Percentiles rank a stretch among this genome's conserved stretches.
Evolutionary conservation across 2,113 vertebrate genomes (phyloP).

Genomic region (Acinonyx jubatus): DNA sequence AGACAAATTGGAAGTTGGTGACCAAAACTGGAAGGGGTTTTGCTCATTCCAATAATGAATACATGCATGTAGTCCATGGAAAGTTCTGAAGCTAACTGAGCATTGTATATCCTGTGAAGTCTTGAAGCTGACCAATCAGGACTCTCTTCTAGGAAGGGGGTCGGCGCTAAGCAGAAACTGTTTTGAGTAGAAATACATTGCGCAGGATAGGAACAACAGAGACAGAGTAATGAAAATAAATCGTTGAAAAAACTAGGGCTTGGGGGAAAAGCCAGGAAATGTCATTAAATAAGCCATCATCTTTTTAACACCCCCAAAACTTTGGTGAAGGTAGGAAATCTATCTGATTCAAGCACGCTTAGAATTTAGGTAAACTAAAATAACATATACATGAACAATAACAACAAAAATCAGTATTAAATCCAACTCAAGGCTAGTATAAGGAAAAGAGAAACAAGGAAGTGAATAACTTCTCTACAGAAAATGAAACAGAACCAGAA

Average conservation of each 20-base stretch:
- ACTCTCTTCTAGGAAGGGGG: neutral
- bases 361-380: neutral
- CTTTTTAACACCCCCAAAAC: neutral
- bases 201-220: neutral
- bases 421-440: neutral
- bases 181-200: neutral
- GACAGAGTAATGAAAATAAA: neutral
- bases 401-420: neutral
- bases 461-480: neutral
- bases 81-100: neutral
- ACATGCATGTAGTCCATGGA: neutral
- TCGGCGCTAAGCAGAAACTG: neutral
- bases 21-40: neutral
- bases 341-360: neutral
- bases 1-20: accelerated
- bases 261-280: neutral
- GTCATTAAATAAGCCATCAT: neutral
- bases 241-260: neutral
- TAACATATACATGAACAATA: neutral
- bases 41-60: neutral
- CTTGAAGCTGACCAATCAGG: neutral
- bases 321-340: neutral
- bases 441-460: neutral
- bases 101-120: neutral
- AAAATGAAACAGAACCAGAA: neutral